Evolutionary conservation across 2,113 vertebrate genomes (phyloP).

Genomic region (Machaerirhynchus nigripectus): DNA sequence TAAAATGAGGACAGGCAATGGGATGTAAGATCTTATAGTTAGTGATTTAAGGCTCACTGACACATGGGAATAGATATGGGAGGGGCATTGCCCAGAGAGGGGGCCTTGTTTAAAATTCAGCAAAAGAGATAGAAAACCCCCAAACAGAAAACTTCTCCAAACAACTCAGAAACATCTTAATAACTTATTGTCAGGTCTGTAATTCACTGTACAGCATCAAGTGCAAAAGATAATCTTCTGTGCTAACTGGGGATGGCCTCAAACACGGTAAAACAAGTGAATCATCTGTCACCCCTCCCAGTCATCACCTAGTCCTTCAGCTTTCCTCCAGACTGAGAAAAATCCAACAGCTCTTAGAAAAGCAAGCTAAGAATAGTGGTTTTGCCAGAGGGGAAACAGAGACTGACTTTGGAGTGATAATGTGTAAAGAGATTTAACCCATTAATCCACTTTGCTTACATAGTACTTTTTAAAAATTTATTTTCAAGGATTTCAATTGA

Average conservation of each 20-base stretch:
- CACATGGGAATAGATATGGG: not conserved
- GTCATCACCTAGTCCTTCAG: not conserved
- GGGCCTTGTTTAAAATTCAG: not conserved
- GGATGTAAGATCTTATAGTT: not conserved
- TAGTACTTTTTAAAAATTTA: not conserved
- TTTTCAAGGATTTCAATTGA: not conserved
- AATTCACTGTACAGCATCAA: not conserved
- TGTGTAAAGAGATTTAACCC: not conserved
- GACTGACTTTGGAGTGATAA: not conserved
- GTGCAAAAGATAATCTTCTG: not conserved
- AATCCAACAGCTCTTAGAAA: not conserved
- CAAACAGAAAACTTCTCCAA: not conserved
- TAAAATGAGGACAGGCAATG: not conserved
- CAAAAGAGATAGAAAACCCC: not conserved
- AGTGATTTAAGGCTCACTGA: not conserved
- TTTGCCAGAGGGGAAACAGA: not conserved
- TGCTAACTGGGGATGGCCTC: not conserved
- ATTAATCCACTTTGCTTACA: not conserved
- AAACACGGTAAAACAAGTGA: not conserved
- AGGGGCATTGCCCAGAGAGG: not conserved
- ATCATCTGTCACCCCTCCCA: not conserved
- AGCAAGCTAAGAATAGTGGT: not conserved
- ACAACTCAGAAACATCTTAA: not conserved
- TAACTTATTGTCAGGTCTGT: not conserved
- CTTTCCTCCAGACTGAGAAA: not conserved